Evolutionary conservation across 1,140 invertebrate genomes (phyloP).

Genomic region (Caenorhabditis briggsae): DNA sequence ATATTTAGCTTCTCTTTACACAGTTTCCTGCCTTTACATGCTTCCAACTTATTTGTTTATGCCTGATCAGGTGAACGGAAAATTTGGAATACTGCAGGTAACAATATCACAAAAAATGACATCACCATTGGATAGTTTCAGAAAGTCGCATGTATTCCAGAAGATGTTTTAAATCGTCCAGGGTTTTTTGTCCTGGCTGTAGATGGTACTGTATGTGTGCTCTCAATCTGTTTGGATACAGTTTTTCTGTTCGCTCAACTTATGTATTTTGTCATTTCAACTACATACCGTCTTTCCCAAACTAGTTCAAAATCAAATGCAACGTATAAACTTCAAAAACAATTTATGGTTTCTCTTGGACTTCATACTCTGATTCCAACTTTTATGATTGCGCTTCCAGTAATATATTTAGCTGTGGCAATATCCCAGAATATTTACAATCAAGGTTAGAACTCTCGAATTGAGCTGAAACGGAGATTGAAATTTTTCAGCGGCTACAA

Average conservation of each 20-base stretch:
- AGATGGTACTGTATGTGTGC: not conserved
- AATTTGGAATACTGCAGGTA: not conserved
- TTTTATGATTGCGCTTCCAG: not conserved
- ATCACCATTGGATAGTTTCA: not conserved
- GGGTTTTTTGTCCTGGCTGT: not conserved
- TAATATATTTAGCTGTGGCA: not conserved
- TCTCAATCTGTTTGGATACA: not conserved
- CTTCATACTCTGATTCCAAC: not conserved
- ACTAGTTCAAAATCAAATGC: not conserved
- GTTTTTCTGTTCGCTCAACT: not conserved
- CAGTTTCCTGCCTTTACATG: not conserved
- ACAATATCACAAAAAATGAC: not conserved
- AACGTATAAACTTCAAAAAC: conserved; percentile 11
- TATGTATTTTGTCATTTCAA: not conserved
- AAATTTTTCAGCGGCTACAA: no score
- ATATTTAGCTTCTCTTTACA: not conserved
- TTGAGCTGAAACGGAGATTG: not conserved
- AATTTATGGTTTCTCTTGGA: not conserved
- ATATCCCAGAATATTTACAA: not conserved
- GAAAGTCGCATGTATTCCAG: not conserved
- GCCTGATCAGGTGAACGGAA: not conserved
- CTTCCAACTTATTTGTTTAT: not conserved
- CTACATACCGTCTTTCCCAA: not conserved
- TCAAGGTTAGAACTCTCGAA: not conserved
- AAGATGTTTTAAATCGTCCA: not conserved